Base-by-base conservation (phyloP, 2,797 vertebrate genomes). In the Heterohyrax brucei region DNA sequence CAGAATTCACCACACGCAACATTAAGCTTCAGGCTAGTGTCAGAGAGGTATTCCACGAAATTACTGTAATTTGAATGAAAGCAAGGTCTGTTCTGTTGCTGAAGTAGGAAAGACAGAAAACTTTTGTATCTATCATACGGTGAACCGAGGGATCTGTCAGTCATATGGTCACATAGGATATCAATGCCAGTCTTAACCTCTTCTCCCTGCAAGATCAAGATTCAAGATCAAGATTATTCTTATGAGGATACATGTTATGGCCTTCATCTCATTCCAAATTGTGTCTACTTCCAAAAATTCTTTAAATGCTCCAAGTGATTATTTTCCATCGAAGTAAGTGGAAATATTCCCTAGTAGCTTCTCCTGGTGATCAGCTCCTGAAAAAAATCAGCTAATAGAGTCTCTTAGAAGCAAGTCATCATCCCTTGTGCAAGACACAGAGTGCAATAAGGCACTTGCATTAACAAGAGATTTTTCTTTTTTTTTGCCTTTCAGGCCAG, bases 101-200 rank as follows among this genome's bases (percentile, higher is more conserved):
- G 39, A 39, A 39, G 39, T 39, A 39, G 39, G 39, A 39, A 39
- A 39, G 39, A 39, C 39, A 39, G 39, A 39, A 39, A 61, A 61
- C 19, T 61, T 18, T 61, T 61, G 59, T 98, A 98, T 68, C 98
- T 98, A 59, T 96, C 80, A 18, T 97, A 98, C 0, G 95, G 98
- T 0, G 97, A 97, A 19, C 98, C 98, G 50, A 98, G 84, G 0
- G 98, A 98, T 10, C 93, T 16, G 76, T 98, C 97, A 0, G 26
- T 39, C 98, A 99, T 98, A 83, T 99, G 64, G 0, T 79, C 84
- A 83, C 98, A 99, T 79, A 99, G 96, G 73, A 98, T 97, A 91
- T 98, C 97, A 87, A 98, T 98, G 70, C 98, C 99, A 84, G 99
- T 94, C 97, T 98, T 98, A 70, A 5, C 98, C 62, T 91, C 62